Conservation (phyloP, 2,113 vertebrate species). For the Elanoides forficatus region DNA sequence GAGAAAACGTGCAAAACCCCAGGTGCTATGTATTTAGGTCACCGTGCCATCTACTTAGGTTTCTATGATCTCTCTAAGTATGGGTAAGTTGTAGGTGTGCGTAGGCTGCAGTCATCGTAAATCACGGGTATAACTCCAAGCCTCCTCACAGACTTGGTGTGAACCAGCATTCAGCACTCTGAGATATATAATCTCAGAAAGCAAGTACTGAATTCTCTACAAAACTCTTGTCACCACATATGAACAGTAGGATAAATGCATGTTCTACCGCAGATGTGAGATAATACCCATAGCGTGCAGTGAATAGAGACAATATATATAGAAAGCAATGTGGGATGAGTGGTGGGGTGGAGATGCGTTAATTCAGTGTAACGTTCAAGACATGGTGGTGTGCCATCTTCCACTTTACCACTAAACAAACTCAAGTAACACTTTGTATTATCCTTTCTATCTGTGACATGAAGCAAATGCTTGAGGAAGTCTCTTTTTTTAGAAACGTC, state of each 20-base stretch:
- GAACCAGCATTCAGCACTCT: constrained; percentile 52
- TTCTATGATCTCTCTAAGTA: constrained; percentile 71
- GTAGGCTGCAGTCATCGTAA: constrained; percentile 65
- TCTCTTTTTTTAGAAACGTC: background rate
- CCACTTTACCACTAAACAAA: background rate
- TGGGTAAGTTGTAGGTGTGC: constrained; percentile 71
- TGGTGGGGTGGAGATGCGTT: background rate
- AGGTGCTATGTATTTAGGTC: constrained; percentile 71
- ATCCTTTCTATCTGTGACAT: background rate
- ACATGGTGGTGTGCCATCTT: background rate
- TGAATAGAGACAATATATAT: background rate
- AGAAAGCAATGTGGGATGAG: background rate
- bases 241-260: constrained; percentile 44
- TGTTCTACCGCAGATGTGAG: constrained; percentile 72
- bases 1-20: constrained; percentile 51
- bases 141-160: constrained; percentile 52
- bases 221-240: constrained; percentile 68
- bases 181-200: constrained; percentile 65
- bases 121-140: constrained; percentile 58
- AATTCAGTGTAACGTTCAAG: background rate
- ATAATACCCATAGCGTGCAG: constrained; percentile 55
- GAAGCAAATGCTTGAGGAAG: background rate
- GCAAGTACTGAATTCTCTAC: constrained; percentile 18
- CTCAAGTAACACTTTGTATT: background rate
- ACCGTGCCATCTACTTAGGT: constrained; percentile 65